Conservation (phyloP, 2,888 invertebrate species). For the Diarsia rubi region DNA sequence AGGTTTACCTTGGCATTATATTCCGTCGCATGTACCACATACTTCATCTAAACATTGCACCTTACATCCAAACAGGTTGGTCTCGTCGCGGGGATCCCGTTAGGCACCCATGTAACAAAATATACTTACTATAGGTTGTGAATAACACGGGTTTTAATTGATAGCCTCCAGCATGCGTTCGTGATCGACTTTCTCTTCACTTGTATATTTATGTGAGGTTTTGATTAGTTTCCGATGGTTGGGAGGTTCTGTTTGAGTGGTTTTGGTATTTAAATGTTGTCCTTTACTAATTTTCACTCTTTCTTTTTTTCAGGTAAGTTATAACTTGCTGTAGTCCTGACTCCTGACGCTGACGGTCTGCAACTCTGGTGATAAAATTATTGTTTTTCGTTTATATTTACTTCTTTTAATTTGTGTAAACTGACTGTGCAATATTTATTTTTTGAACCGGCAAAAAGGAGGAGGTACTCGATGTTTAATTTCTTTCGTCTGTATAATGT, state of each 20-base stretch:
- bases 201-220: slow-evolving; percentile 37
- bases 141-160: slow-evolving; percentile 68
- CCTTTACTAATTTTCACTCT: slow-evolving; percentile 18
- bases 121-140: slow-evolving; percentile 52
- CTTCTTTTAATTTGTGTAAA: not conserved
- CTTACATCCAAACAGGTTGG: slow-evolving; percentile 59
- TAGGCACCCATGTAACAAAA: slow-evolving; percentile 58
- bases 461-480: not conserved
- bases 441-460: not conserved
- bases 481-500: not conserved
- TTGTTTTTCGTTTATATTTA: not conserved
- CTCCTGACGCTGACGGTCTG: not conserved
- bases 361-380: slow-evolving; percentile 4
- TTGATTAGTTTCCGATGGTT: slow-evolving; percentile 41
- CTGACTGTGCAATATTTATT: not conserved
- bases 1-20: not conserved
- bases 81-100: slow-evolving; percentile 54
- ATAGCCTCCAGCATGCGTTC: slow-evolving; percentile 41
- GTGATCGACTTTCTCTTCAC: slow-evolving; percentile 62
- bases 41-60: slow-evolving; percentile 59
- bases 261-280: not conserved
- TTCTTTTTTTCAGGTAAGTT: slow-evolving; percentile 41
- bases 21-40: slow-evolving; percentile 8
- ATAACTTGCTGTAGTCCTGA: not conserved
- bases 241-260: not conserved